Evolutionary conservation across 1,140 invertebrate species (phyloP), one percentile per base, ranked within the genome.

Genomic region (Patella vulgata): DNA sequence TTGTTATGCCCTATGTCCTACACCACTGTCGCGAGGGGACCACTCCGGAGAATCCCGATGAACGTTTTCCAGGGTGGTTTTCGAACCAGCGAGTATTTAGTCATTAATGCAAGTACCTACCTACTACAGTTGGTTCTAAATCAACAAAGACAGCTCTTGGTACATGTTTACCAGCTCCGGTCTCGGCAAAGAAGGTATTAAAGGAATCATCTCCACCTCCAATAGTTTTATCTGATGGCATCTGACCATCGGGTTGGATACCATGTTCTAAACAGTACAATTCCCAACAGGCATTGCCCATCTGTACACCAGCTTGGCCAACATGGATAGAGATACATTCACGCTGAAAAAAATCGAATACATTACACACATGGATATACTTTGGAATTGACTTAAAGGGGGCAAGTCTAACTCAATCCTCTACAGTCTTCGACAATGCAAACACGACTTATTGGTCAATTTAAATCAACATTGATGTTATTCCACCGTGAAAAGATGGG

Each of bases 141-240:
- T 94, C 92, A 11, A 93, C 86, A 85, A 93, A 94, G 36, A 85
- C 90, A 17, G 92, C 92, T 66, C 92, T 82, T 2, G 92, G 92
- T n/a, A 94, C 92, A 70, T 91, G 88, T 73, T 90, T 90, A 0
- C 89, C 87, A 28, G 86, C 85, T 21, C 91, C 90, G 25, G 93
- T 96, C 83, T 96, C 93, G 71, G 90, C 92, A 87, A 94, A 94
- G 84, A 94, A 94, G 11, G 93, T 93, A 79, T 92, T 93, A 84
- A 93, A 94, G n/a, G 91, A 92, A 80, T 93, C 92, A 77, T 93
- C 91, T 39, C 89, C 89, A 25, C 88, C 88, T 6, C 84, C 79
- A 44, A 78, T 68, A 11, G 74, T 70, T 43, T 66, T 71, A 40
- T 81, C 78, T 25, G 59, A 59, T 19, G 75, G 73, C 68, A 83